These are phyloP conservation scores for Agapornis roseicollis DNA, from an alignment of 2,113 vertebrate species.

Conservation along the genomic window DNA sequence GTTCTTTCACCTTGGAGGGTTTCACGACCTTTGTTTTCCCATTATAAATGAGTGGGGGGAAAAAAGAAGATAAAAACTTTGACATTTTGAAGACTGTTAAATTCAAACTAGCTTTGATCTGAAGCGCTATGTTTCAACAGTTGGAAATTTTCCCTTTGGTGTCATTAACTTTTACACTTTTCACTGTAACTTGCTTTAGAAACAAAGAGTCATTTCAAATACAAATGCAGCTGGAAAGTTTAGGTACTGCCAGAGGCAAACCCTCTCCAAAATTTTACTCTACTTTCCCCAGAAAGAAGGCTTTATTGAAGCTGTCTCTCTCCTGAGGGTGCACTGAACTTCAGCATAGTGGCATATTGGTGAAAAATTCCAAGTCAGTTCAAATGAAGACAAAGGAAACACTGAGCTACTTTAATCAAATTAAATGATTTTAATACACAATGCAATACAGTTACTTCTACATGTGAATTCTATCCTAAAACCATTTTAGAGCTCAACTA, in stretches of 20 bases:
- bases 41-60: background rate
- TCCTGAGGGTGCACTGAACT: background rate
- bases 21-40: background rate
- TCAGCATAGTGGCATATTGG: accelerated
- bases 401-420: background rate
- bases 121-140: background rate
- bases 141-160: background rate
- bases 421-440: background rate
- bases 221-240: background rate
- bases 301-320: background rate
- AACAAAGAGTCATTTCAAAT: background rate
- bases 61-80: background rate
- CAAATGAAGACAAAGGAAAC: background rate
- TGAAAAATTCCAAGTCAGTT: background rate
- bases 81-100: background rate
- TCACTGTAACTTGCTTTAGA: background rate
- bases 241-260: background rate
- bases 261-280: background rate
- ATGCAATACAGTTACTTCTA: background rate
- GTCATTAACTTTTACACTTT: background rate
- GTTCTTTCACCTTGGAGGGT: background rate
- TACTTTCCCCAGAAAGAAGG: background rate
- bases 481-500: background rate
- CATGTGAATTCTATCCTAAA: background rate
- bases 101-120: background rate